Conservation (phyloP, 1,140 invertebrate species). For the Pseudachorutes palmiensis region DNA sequence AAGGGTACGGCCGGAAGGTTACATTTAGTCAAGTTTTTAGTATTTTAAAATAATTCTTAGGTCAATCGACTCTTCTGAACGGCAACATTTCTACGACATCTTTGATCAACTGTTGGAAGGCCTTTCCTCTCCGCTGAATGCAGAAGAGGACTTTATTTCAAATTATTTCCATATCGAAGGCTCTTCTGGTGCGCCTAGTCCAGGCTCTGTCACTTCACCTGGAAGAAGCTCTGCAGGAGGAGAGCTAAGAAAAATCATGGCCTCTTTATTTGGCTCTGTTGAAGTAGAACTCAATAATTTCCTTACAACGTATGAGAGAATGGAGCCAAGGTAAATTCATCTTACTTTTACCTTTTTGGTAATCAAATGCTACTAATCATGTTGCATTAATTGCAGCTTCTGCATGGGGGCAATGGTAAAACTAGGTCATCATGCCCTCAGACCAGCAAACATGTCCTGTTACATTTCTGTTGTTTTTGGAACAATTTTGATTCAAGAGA, state of each 20-base stretch:
- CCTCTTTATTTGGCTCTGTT: conserved; percentile 71
- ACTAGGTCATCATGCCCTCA: conserved; percentile 80
- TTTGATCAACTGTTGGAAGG: conserved; percentile 75
- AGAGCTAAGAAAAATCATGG: conserved; percentile 76
- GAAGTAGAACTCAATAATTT: conserved; percentile 78
- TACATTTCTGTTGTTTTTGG: conserved; percentile 85
- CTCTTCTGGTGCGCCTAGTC: conserved; percentile 40
- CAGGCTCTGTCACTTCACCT: conserved; percentile 40
- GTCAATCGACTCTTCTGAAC: conserved; percentile 48
- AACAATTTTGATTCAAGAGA: conserved; percentile 80
- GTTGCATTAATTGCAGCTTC: conserved; percentile 56
- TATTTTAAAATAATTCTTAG: conserved; percentile 12
- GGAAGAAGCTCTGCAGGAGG: conserved; percentile 40
- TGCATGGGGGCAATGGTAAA: conserved; percentile 85
- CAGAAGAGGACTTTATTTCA: conserved; percentile 92
- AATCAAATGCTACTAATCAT: conserved; percentile 11
- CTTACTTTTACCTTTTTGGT: conserved; percentile 2
- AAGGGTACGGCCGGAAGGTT: conserved; percentile 26
- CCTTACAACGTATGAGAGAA: conserved; percentile 72
- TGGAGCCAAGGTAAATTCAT: conserved; percentile 67
- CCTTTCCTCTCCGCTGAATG: conserved; percentile 82
- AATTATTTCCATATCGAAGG: conserved; percentile 83
- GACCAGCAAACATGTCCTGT: conserved; percentile 80
- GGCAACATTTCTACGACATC: conserved; percentile 58
- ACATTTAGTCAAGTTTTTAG: background rate